These are phyloP conservation scores for Astur gentilis DNA, from an alignment of 2,113 vertebrate species.

Conservation along the genomic window DNA sequence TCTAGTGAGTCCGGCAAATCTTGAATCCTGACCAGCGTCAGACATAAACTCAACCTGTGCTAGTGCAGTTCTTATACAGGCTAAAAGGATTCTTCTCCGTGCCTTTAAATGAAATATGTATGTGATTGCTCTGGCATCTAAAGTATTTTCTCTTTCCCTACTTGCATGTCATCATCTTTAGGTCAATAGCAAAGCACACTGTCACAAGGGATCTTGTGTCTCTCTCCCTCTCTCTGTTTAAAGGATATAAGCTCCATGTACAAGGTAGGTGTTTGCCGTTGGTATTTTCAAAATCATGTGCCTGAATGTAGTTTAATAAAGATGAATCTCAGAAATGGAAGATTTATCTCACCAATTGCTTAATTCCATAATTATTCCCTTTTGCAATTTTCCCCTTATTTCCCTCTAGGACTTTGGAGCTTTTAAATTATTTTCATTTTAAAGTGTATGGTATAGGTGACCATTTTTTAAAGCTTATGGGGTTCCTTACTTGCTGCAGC, in stretches of 20 bases:
- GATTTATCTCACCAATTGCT: not conserved
- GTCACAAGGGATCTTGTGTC: not conserved
- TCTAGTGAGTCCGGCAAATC: not conserved
- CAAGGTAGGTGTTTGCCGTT: not conserved
- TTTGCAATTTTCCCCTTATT: not conserved
- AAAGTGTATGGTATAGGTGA: not conserved
- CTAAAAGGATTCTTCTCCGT: not conserved
- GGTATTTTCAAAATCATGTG: not conserved
- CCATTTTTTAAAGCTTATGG: not conserved
- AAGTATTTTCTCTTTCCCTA: not conserved
- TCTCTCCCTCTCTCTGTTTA: not conserved
- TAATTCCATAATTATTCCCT: not conserved
- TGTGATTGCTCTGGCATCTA: not conserved
- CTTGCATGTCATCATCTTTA: not conserved
- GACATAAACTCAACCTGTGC: not conserved
- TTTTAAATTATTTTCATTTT: not conserved
- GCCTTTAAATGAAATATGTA: not conserved
- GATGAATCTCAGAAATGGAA: not conserved
- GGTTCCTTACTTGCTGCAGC: not conserved
- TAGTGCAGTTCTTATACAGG: not conserved
- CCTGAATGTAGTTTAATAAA: not conserved
- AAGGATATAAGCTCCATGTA: not conserved
- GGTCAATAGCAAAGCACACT: not conserved
- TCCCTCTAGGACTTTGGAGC: not conserved
- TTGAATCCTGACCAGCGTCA: not conserved